Percentiles rank a stretch among this genome's conserved stretches.
phyloP scores from a whole-genome alignment of 2,888 invertebrate genomes.

The Scrobipalpa atriplicella region DNA sequence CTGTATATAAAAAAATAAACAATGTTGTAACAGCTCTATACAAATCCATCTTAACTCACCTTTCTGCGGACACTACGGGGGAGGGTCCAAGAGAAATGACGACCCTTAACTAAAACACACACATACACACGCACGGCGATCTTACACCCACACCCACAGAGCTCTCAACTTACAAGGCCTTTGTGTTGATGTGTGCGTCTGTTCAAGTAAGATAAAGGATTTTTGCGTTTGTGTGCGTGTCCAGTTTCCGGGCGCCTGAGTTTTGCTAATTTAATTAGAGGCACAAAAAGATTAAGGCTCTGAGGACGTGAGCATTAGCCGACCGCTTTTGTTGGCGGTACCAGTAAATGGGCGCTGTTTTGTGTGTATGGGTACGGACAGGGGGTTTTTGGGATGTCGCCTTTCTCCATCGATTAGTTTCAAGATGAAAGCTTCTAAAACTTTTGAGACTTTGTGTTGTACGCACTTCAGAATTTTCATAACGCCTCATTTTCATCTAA shows the following conservation, averaged over 20 bases:
- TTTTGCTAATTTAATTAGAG: constrained; percentile 83
- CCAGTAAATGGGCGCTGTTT: constrained; percentile 39
- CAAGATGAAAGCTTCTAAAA: background rate
- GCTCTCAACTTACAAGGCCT: constrained; percentile 42
- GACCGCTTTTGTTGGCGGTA: constrained; percentile 71
- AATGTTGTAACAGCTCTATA: constrained; percentile 55
- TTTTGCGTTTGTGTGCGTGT: constrained; percentile 64
- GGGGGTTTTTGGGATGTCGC: background rate
- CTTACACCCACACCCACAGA: constrained; percentile 55
- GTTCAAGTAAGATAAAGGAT: constrained; percentile 47
- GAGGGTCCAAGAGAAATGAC: constrained; percentile 84
- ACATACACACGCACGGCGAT: constrained; percentile 69
- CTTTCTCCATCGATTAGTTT: constrained; percentile 14
- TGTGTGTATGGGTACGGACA: constrained; percentile 5
- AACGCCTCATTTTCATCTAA: background rate
- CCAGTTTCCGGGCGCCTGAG: constrained; percentile 80
- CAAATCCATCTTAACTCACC: constrained; percentile 75
- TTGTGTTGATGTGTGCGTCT: constrained; percentile 46
- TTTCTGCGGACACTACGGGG: constrained; percentile 83
- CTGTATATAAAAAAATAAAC: background rate
- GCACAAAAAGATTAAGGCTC: constrained; percentile 81
- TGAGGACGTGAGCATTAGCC: constrained; percentile 75
- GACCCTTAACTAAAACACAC: constrained; percentile 83
- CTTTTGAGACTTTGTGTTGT: background rate
- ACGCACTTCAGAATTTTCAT: background rate